These are phyloP conservation scores for Rachycentron canadum DNA, from an alignment of 2,797 vertebrate genomes.

Conservation along the genomic window DNA sequence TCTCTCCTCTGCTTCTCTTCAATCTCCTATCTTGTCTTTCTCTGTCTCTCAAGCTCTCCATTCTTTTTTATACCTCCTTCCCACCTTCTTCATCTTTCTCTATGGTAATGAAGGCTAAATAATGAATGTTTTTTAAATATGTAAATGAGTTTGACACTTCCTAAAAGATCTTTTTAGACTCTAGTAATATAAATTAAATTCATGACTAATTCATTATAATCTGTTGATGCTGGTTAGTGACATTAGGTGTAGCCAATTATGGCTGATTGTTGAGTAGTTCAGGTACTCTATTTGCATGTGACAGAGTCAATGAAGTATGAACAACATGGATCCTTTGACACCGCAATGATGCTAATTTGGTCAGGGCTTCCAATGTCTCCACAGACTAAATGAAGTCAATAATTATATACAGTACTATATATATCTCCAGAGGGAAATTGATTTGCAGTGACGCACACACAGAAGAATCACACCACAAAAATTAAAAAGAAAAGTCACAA, in stretches of 20 bases:
- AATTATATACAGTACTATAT: neutral
- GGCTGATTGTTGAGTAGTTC: slow-evolving; percentile 67
- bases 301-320: slow-evolving; percentile 55
- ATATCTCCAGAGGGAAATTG: slow-evolving; percentile 23
- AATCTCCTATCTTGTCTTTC: slow-evolving; percentile 29
- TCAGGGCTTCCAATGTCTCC: slow-evolving; percentile 17
- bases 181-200: slow-evolving; percentile 64
- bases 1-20: slow-evolving; percentile 47
- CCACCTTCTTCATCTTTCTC: slow-evolving; percentile 12
- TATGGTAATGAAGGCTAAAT: slow-evolving; percentile 68
- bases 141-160: slow-evolving; percentile 67
- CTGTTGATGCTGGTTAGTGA: slow-evolving; percentile 61
- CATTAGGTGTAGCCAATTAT: slow-evolving; percentile 73
- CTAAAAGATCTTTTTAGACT: slow-evolving; percentile 51
- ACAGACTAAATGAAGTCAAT: slow-evolving; percentile 17
- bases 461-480: neutral
- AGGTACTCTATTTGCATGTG: slow-evolving; percentile 59
- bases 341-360: slow-evolving; percentile 55
- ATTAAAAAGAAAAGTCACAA: slow-evolving; percentile 1
- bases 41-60: slow-evolving; percentile 22
- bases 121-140: slow-evolving; percentile 64
- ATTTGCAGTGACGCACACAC: slow-evolving; percentile 28
- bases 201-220: slow-evolving; percentile 67
- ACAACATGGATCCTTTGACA: slow-evolving; percentile 69
- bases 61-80: slow-evolving; percentile 30